Evolutionary conservation across 2,113 vertebrate genomes (phyloP), one percentile per base, ranked within the genome.

Genomic region (Riparia riparia): DNA sequence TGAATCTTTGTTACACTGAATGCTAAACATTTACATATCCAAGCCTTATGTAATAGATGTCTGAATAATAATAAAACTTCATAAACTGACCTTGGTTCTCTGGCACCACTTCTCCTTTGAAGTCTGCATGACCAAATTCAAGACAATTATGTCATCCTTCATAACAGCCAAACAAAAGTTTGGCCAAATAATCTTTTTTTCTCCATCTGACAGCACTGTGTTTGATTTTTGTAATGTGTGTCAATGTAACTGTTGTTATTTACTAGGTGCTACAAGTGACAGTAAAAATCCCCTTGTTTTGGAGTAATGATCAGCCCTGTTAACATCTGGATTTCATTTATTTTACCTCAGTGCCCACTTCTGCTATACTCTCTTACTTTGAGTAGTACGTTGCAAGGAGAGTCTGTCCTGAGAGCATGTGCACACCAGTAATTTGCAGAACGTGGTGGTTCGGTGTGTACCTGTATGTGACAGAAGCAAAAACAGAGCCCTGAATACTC

Each of bases 141-240:
- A 96, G 90, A 96, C 96, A 96, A 95, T 97, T 97, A 97, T 95
- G 96, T 97, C 96, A 97, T 96, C 83, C 72, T 91, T 96, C 88
- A 50, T 96, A 94, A 96, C 95, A 94, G 96, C 96, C 96, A 97
- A 97, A 96, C 92, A 97, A 97, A 96, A 94, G 77, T 92, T 97
- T 95, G 82, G 96, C 95, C 92, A 94, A 89, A 95, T 82, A 89
- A 81, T 96, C 2, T 6, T 91, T 94, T 95, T 94, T 92, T 81
- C 82, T 92, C 57, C 44, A 16, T 71, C 53, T 94, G 79, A 95
- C 49, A 69, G 82, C 41, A 3, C 69, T 84, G 60, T 51, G 71
- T 90, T 96, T 93, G 90, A 93, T 86, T 95, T 95, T 39, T 93
- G 80, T 79, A 82, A 74, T 25, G 65, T 81, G 83, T 92, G 90